Evolutionary conservation across 2,797 vertebrate genomes (phyloP).

Genomic region (Lithobates sylvaticus): DNA sequence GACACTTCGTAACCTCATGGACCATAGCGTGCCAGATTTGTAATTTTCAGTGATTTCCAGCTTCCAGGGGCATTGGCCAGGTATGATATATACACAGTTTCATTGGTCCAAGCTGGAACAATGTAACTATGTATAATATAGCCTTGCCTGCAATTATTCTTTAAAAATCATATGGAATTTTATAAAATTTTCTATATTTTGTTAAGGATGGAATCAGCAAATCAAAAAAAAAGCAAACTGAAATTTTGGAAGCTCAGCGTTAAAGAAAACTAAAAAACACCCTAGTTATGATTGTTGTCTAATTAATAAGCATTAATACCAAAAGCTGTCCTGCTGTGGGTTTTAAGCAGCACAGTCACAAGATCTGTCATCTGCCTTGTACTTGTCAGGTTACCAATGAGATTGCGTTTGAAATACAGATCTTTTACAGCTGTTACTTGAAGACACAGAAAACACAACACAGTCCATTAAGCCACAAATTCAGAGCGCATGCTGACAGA

Average conservation of each 20-base stretch:
- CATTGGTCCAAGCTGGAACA: too few species aligned
- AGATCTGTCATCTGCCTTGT: conserved; percentile 41
- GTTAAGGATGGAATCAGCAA: background rate
- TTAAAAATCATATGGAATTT: background rate
- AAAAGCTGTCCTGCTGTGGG: background rate
- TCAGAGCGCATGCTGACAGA: conserved; percentile 46
- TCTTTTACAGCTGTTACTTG: conserved; percentile 52
- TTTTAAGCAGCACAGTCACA: background rate
- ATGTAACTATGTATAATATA: too few species aligned
- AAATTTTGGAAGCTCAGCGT: background rate
- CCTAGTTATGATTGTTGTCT: background rate
- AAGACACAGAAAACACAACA: conserved; percentile 46
- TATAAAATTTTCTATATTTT: background rate
- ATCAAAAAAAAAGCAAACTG: background rate
- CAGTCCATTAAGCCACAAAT: conserved; percentile 44
- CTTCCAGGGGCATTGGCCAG: too few species aligned
- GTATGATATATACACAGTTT: too few species aligned
- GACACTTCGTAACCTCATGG: too few species aligned
- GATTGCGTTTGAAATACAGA: conserved; percentile 33
- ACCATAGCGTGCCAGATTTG: too few species aligned
- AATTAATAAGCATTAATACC: background rate
- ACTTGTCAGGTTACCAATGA: conserved; percentile 43
- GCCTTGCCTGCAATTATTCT: too few species aligned
- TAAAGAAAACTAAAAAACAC: background rate
- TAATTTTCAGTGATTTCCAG: too few species aligned